Base-by-base conservation (phyloP, 2,888 invertebrate genomes). In the Synergus japonicus region DNA sequence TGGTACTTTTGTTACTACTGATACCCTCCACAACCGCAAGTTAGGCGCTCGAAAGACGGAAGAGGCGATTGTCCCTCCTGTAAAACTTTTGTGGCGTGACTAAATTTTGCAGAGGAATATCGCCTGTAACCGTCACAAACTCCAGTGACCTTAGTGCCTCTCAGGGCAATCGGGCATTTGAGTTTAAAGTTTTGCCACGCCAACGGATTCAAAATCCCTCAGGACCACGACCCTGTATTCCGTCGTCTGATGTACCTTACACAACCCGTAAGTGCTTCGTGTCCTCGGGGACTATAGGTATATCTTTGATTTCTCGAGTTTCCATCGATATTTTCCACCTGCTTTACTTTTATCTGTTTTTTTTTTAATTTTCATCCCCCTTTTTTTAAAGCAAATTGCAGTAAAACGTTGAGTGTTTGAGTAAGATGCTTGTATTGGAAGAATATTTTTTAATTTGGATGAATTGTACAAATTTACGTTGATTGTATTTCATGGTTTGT, bases 111-210 rank as follows among this genome's bases (percentile, higher is more conserved):
- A 89, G 58, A 79, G 37, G 79, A 60, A 82, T 80, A 82, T 82
- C 82, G 83, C 79, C 81, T 83, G 82, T 81, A 80, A 80, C 82
- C 83, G 80, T 81, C 81, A 82, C 83, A 79, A 83, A 84, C 78
- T 80, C 81, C 60, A 76, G 79, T 79, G 81, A 83, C 79, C 79
- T 82, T 78, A 80, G 78, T 65, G 80, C 82, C 78, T 78, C 81
- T 82, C 81, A 79, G 79, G 79, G 79, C 84, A 83, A 83, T 82
- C 81, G 82, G 82, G 80, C 81, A 79, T 76, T 82, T 76, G 84
- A 83, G 84, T 87, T 88, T 85, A 87, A 88, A 88, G 84, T 88
- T 88, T 86, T 81, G 82, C 85, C 84, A 78, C 82, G 79, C 81
- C 78, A 79, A 80, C 80, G 83, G 83, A 79, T 85, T 86, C 82